Evolutionary conservation across 2,888 invertebrate species (phyloP).

Genomic region (Girardia tigrina): DNA sequence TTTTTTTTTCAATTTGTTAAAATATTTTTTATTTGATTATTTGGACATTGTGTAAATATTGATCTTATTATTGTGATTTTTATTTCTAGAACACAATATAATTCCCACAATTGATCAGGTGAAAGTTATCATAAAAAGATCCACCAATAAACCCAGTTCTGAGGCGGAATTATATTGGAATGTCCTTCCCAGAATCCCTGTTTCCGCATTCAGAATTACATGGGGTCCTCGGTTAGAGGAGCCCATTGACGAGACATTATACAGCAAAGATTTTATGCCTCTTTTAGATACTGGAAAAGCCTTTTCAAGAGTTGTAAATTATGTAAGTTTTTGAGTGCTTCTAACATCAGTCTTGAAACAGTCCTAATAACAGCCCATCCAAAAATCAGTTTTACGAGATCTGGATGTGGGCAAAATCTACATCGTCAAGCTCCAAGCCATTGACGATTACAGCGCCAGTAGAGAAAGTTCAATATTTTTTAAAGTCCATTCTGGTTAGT

Average conservation of each 20-base stretch:
- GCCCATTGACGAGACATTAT: slow-evolving; percentile 28
- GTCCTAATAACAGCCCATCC: too few relatives aligned
- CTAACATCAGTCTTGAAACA: too few relatives aligned
- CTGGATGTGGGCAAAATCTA: background rate
- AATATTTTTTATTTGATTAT: too few relatives aligned
- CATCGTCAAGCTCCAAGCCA: background rate
- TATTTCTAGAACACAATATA: too few relatives aligned
- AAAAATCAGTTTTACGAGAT: background rate
- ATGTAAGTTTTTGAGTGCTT: slow-evolving; percentile 24
- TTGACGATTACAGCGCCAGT: background rate
- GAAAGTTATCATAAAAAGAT: background rate
- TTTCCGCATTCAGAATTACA: slow-evolving; percentile 6
- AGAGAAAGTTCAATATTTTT: slow-evolving; percentile 10
- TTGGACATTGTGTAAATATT: too few relatives aligned
- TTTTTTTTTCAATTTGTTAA: too few relatives aligned
- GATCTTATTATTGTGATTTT: too few relatives aligned
- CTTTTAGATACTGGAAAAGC: slow-evolving; percentile 15
- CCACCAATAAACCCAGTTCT: background rate
- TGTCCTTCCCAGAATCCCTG: background rate
- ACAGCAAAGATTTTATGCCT: slow-evolving; percentile 25
- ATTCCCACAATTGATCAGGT: background rate
- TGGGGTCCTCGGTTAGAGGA: slow-evolving; percentile 32
- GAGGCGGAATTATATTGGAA: background rate
- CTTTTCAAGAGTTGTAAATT: background rate
- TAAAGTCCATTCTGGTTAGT: background rate